Conservation (phyloP, 2,113 vertebrate genomes). For the Dasyornis broadbenti region DNA sequence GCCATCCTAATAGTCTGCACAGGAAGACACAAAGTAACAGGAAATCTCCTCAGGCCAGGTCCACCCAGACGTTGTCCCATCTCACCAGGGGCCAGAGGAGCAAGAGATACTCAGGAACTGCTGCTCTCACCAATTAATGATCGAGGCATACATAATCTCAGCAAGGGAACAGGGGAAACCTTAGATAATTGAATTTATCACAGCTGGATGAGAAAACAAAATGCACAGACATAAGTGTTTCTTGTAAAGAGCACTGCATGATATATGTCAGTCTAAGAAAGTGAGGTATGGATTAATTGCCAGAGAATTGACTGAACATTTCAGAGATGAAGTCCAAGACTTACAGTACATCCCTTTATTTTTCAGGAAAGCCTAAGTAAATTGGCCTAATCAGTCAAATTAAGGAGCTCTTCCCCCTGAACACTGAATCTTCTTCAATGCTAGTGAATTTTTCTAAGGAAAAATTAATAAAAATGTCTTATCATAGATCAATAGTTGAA, state of each 20-base stretch:
- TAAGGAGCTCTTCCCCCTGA: conserved; percentile 4
- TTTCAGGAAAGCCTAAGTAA: conserved; percentile 34
- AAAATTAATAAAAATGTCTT: conserved; percentile 70
- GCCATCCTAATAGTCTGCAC: not conserved
- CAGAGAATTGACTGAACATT: conserved; percentile 12
- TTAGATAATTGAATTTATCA: conserved; percentile 11
- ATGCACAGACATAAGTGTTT: not conserved
- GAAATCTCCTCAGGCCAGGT: not conserved
- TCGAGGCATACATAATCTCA: rapidly evolving
- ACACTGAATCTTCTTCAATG: conserved; percentile 29
- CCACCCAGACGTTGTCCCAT: not conserved
- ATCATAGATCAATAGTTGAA: conserved; percentile 68
- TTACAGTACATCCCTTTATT: not conserved
- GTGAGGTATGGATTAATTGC: conserved; percentile 27
- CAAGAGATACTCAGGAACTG: not conserved
- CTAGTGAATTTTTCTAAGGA: conserved; percentile 50
- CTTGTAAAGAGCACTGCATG: not conserved
- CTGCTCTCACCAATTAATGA: not conserved
- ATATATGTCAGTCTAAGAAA: conserved; percentile 4
- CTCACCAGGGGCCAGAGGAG: not conserved
- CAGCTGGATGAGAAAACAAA: conserved; percentile 8
- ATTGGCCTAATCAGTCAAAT: conserved; percentile 60
- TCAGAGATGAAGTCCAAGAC: conserved; percentile 21
- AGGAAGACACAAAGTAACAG: not conserved
- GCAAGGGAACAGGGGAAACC: not conserved